Percentiles rank a stretch among this genome's conserved stretches.
Evolutionary conservation across 2,113 vertebrate genomes (phyloP).

Genomic region (Zapornia atra): DNA sequence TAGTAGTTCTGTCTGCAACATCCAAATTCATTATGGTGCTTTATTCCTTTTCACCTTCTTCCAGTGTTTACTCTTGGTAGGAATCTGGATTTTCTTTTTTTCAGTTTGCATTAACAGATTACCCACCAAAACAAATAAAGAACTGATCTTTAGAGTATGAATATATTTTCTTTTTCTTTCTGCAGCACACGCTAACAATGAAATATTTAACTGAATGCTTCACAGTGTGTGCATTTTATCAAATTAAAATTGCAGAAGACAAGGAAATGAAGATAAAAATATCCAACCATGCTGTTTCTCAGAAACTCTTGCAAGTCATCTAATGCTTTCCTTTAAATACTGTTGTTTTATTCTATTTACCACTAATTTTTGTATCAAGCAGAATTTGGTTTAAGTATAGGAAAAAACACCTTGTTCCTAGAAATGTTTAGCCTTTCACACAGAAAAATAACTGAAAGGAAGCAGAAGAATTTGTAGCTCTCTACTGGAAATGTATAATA

Average conservation of each 20-base stretch:
- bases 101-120: background rate
- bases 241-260: constrained; percentile 54
- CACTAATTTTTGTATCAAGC: background rate
- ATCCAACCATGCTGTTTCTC: background rate
- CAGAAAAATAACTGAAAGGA: background rate
- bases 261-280: constrained; percentile 49
- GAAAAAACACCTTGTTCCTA: background rate
- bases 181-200: background rate
- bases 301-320: background rate
- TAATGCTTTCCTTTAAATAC: background rate
- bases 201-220: constrained; percentile 47
- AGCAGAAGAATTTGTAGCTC: background rate
- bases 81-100: background rate
- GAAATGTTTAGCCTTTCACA: background rate
- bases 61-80: background rate
- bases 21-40: background rate
- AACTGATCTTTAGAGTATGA: background rate
- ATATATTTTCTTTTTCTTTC: background rate
- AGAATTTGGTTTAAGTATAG: background rate
- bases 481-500: background rate
- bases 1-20: background rate
- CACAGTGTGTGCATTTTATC: constrained; percentile 11
- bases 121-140: background rate
- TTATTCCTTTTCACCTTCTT: background rate
- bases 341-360: background rate